Evolutionary conservation across 2,888 invertebrate genomes (phyloP).

Genomic region (Scrobipalpa atriplicella): DNA sequence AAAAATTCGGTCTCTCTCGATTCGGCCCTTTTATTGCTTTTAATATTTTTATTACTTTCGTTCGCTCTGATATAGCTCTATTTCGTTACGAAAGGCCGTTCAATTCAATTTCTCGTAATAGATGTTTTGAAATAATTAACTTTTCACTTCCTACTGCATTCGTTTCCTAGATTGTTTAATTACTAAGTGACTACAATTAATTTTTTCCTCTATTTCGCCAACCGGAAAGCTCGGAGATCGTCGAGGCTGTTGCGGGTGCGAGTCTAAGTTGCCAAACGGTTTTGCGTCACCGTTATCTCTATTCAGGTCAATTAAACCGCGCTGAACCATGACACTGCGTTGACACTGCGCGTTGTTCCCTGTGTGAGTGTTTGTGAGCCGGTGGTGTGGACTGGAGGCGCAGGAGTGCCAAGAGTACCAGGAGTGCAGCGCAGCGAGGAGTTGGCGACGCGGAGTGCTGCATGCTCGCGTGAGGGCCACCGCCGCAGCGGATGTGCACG

Average conservation of each 20-base stretch:
- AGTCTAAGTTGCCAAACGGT: slow-evolving; percentile 61
- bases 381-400: slow-evolving; percentile 43
- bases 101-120: slow-evolving; percentile 43
- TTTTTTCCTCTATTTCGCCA: slow-evolving; percentile 57
- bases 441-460: slow-evolving; percentile 49
- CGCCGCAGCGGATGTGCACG: slow-evolving; percentile 77
- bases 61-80: slow-evolving; percentile 45
- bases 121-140: slow-evolving; percentile 47
- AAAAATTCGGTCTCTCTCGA: slow-evolving; percentile 65
- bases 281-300: slow-evolving; percentile 66
- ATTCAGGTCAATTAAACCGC: slow-evolving; percentile 66
- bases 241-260: slow-evolving; percentile 52
- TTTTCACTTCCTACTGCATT: slow-evolving; percentile 50
- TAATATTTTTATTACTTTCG: slow-evolving; percentile 67
- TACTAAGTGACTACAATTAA: slow-evolving; percentile 48
- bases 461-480: slow-evolving; percentile 54
- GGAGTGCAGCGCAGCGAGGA: slow-evolving; percentile 41
- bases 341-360: slow-evolving; percentile 64
- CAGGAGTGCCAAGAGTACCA: slow-evolving; percentile 33
- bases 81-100: slow-evolving; percentile 36
- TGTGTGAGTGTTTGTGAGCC: slow-evolving; percentile 68
- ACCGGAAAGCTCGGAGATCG: slow-evolving; percentile 55
- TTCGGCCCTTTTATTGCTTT: slow-evolving; percentile 65
- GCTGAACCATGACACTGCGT: slow-evolving; percentile 72
- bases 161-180: slow-evolving; percentile 57